These are phyloP conservation scores for Drosophila mauritiana DNA, from an alignment of 1,140 invertebrate genomes.

Conservation along the genomic window DNA sequence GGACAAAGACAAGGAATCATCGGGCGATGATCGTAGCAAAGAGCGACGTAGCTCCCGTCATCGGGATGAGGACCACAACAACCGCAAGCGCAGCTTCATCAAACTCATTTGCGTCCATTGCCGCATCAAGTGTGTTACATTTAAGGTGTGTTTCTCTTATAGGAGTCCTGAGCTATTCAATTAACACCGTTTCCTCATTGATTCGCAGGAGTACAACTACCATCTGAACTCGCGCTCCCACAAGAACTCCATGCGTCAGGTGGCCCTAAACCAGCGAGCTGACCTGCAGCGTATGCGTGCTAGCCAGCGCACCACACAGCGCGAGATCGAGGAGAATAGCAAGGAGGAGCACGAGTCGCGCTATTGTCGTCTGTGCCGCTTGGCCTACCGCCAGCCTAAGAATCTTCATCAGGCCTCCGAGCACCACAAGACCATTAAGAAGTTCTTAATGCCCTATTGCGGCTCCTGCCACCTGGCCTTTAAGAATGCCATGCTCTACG, in stretches of 20 bases:
- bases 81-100: constrained; percentile 86
- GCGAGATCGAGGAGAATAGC: constrained; percentile 88
- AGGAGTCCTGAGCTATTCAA: too few species aligned
- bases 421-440: constrained; percentile 91
- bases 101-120: constrained; percentile 91
- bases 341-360: constrained; percentile 88
- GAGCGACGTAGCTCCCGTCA: constrained; percentile 64
- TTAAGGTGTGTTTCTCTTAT: constrained; percentile 85
- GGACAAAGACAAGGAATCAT: constrained; percentile 58
- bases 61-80: constrained; percentile 71
- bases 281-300: constrained; percentile 90
- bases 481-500: constrained; percentile 92
- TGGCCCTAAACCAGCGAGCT: constrained; percentile 89
- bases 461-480: constrained; percentile 88
- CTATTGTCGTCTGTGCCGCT: constrained; percentile 91
- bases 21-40: constrained; percentile 70
- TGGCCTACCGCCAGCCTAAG: constrained; percentile 91
- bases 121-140: constrained; percentile 89
- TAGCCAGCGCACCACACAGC: constrained; percentile 90
- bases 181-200: constrained; percentile 9
- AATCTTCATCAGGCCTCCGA: constrained; percentile 90
- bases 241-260: constrained; percentile 88
- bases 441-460: constrained; percentile 92
- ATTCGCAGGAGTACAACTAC: constrained; percentile 87
- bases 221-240: constrained; percentile 90